A percentile compares a stretch with the other conserved stretches of the same genome.
These are phyloP conservation scores for Neodiprion virginianus DNA, from an alignment of 1,140 invertebrate species.

Conservation along the genomic window DNA sequence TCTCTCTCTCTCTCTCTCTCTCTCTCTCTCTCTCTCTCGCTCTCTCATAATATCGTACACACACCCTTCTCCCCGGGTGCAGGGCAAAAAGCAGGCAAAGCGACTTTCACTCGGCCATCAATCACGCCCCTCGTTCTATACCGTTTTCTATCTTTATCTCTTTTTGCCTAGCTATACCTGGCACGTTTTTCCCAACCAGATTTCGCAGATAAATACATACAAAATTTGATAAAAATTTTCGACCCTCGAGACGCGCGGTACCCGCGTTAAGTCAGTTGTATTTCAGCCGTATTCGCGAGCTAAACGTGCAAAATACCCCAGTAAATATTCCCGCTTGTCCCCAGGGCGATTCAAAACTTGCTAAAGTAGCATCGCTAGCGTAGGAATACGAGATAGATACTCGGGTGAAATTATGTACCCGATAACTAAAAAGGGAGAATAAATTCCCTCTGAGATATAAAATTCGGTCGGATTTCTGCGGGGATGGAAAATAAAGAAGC, in stretches of 20 bases:
- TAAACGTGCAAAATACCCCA: neutral
- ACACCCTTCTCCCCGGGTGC: too few species aligned
- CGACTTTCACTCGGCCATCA: neutral
- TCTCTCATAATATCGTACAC: too few species aligned
- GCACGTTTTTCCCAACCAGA: too few species aligned
- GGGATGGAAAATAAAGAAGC: neutral
- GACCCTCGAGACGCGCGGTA: neutral
- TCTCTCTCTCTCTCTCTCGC: too few species aligned
- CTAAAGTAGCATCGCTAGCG: neutral
- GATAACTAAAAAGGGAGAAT: neutral
- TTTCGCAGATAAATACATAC: too few species aligned
- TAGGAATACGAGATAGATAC: slow-evolving; percentile 1
- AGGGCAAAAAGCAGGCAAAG: too few species aligned
- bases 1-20: too few species aligned
- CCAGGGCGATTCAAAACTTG: neutral
- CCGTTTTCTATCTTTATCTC: too few species aligned
- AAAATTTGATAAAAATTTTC: neutral
- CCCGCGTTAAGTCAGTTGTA: neutral
- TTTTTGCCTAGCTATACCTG: too few species aligned
- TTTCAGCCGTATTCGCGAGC: neutral
- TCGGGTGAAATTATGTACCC: neutral
- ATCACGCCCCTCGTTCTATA: neutral
- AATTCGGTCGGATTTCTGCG: neutral
- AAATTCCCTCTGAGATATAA: neutral
- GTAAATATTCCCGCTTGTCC: neutral